Base-by-base conservation (phyloP, 2,797 vertebrate species). In the Hyperoplus immaculatus region DNA sequence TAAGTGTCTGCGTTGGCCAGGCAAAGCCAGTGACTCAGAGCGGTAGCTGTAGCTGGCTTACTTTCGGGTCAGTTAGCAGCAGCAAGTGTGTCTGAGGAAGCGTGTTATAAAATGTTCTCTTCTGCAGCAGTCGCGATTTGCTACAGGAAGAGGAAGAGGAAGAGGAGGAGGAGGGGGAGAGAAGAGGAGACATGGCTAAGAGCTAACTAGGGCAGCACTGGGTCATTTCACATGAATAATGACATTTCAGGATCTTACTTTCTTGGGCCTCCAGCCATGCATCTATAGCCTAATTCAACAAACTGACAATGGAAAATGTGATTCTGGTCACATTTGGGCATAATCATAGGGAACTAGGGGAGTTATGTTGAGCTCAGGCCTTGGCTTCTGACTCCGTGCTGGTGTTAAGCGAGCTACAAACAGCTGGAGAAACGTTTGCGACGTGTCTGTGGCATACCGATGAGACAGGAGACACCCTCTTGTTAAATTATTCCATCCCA, bases 41-140 rank as follows among this genome's bases (percentile, higher is more conserved):
- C 71, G 50, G 83, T 88, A 92, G 92, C 92, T 88, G 87, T 85
- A 88, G 87, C 92, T 86, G 87, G 77, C 84, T 95, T 94, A 92
- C 89, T 94, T 91, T 93, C 94, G 89, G 94, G 94, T 95, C 94
- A 95, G 91, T 93, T 94, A 91, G 90, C 94, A 91, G 86, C 89
- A 84, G 88, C 88, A 73, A 89, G 88, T 87, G 87, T 46, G 85
- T 93, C 86, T 94, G 91, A 93, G 86, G 84, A 92, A 87, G 84
- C 88, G 90, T 63, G 91, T 90, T 92, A 91, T 70, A 90, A 92
- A 90, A 91, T 83, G 77, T 72, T 80, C 62, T 75, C 6, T 53
- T 90, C 86, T 88, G 85, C 90, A 71, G 83, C 89, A 73, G 77
- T 81, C 85, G 82, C 83, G 78, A 83, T 84, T 72, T 42, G 5